Percentiles rank a stretch among this genome's conserved stretches.
phyloP scores from a whole-genome alignment of 2,888 invertebrate species.

The Catonia carolina region DNA sequence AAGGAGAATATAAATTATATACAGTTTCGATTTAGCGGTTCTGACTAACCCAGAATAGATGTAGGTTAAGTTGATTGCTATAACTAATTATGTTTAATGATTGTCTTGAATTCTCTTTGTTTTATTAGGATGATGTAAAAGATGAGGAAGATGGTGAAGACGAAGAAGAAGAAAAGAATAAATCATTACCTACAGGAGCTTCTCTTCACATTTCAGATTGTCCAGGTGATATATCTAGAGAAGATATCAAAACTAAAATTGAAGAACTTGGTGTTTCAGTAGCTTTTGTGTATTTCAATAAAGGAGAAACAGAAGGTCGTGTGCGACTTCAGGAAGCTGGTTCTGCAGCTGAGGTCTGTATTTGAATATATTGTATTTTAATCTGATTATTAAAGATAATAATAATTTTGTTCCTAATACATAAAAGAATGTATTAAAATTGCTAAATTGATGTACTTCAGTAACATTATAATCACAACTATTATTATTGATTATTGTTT shows the following conservation, averaged over 20 bases:
- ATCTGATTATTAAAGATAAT: too few relatives aligned
- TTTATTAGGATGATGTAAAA: conserved; percentile 33
- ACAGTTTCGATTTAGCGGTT: too few relatives aligned
- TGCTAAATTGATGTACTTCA: too few relatives aligned
- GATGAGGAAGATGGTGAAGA: conserved; percentile 34
- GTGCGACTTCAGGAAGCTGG: conserved; percentile 64
- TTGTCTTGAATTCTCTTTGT: conserved; percentile 10
- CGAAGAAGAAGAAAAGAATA: conserved; percentile 39
- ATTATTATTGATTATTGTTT: too few relatives aligned
- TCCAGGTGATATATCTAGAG: conserved; percentile 55
- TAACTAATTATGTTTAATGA: not conserved
- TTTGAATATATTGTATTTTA: too few relatives aligned
- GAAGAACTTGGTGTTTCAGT: conserved; percentile 53
- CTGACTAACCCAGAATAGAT: too few relatives aligned
- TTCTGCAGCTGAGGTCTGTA: conserved; percentile 46
- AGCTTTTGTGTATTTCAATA: conserved; percentile 68
- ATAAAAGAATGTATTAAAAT: too few relatives aligned
- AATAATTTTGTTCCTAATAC: too few relatives aligned
- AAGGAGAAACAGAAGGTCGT: conserved; percentile 66
- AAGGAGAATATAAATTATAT: too few relatives aligned
- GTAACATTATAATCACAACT: too few relatives aligned
- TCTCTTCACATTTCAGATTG: conserved; percentile 63
- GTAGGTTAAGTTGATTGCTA: too few relatives aligned
- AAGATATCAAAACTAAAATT: conserved; percentile 66
- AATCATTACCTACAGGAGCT: conserved; percentile 59